Evolutionary conservation across 1,140 invertebrate species (phyloP), one percentile per base, ranked within the genome.

Genomic region (Condylostylus longicornis): DNA sequence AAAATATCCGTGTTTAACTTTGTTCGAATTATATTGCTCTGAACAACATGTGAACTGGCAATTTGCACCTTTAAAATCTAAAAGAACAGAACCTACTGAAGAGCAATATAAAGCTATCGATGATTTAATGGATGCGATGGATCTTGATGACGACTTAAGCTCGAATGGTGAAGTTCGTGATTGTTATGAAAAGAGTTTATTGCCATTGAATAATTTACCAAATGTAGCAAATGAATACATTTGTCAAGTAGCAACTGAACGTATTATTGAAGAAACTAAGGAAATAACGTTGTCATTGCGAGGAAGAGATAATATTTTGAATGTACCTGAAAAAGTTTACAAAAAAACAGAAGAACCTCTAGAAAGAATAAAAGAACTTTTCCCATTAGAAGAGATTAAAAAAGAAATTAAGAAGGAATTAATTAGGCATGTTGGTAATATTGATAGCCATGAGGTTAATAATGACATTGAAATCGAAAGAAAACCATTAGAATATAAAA

Each of bases 1-100:
- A 7, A 31, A 41, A 2, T 54, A 51, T 12, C 53, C 55, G 3
- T 23, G 33, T 0, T 30, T 58, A 1, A 46, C 46, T 6, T 58
- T 58, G 55, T n/a, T 48, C 17, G 55, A 58, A 20, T 20, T 58
- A n/a, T 50, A 52, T 2, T 54, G 53, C 35, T 45, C 54, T 33
- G 27, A 38, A 4, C 55, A 58, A 33, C 49, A 56, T 31, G 47
- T 53, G 20, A 56, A 48, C 33, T 58, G 51, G 50, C 48, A 58
- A 18, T 58, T 58, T 29, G 55, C 55, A 5, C 36, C 40, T 0
- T 27, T 58, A 14, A 41, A 42, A 15, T 50, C 55, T 0, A 31
- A 32, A 5, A 56, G 54, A 33, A 53, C 53, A 0, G 43, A 53
- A 27, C 49, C 48, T 14, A 47, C 33, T 20, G 17, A 40, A 3